Conservation (phyloP, 1,140 invertebrate genomes). For the Neodiprion virginianus region DNA sequence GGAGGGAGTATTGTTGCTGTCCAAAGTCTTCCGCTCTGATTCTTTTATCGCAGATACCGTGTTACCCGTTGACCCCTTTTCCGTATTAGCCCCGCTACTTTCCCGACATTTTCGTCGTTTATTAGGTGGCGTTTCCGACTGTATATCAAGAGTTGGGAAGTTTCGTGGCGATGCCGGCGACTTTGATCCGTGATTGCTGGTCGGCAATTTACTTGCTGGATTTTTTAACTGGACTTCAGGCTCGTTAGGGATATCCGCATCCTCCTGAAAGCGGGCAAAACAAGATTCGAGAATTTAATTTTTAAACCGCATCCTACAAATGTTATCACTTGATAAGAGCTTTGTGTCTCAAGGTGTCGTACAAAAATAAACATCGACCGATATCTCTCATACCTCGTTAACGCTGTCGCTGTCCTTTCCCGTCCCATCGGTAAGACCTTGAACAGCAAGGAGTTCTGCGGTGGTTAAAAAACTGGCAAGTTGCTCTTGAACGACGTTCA, state of each 20-base stretch:
- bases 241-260: conserved; percentile 58
- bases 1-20: conserved; percentile 37
- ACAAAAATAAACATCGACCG: not conserved
- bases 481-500: conserved; percentile 72
- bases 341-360: conserved; percentile 6
- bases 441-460: conserved; percentile 70
- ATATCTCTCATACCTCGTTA: conserved; percentile 42
- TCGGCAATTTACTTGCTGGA: conserved; percentile 47
- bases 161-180: conserved; percentile 53
- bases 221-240: conserved; percentile 60
- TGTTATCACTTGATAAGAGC: conserved; percentile 5
- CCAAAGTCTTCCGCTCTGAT: conserved; percentile 39
- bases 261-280: conserved; percentile 44
- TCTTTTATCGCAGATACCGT: conserved; percentile 48
- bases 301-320: conserved; percentile 11
- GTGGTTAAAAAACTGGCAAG: conserved; percentile 70
- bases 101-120: conserved; percentile 59
- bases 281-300: conserved; percentile 14
- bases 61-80: conserved; percentile 41
- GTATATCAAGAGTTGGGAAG: conserved; percentile 51
- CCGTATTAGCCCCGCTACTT: conserved; percentile 42
- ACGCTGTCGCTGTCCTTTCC: conserved; percentile 58
- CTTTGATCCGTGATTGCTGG: conserved; percentile 53
- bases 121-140: conserved; percentile 51
- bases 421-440: conserved; percentile 67